Conservation (phyloP, 2,113 vertebrate genomes). For the Lontra canadensis region DNA sequence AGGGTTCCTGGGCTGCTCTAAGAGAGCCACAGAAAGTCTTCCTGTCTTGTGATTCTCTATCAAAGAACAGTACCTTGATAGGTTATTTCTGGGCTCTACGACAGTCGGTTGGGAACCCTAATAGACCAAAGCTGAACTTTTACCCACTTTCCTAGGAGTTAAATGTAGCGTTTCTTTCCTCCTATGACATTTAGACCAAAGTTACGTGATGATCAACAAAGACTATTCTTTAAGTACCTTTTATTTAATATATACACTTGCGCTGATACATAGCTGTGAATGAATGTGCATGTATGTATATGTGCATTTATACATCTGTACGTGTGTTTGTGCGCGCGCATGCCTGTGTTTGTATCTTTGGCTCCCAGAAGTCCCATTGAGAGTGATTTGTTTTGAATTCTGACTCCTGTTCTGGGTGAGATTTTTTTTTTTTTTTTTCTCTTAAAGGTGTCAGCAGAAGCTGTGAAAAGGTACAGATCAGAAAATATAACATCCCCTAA, state of each 20-base stretch:
- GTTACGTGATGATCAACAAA: not conserved
- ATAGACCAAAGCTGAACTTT: not conserved
- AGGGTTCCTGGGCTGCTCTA: not conserved
- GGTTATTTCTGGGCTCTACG: not conserved
- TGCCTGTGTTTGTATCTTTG: conserved; percentile 19
- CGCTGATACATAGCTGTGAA: too few species aligned
- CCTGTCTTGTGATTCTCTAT: not conserved
- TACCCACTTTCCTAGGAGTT: not conserved
- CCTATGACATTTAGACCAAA: not conserved
- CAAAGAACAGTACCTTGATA: not conserved
- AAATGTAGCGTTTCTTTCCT: not conserved
- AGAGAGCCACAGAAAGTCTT: not conserved
- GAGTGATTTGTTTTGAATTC: conserved; percentile 68
- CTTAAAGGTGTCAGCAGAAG: conserved; percentile 62
- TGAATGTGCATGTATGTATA: not conserved
- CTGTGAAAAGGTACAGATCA: conserved; percentile 66
- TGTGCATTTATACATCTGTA: too few species aligned
- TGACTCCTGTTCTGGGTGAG: conserved; percentile 46
- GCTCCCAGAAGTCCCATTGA: conserved; percentile 40
- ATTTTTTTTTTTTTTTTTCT: conserved; percentile 66
- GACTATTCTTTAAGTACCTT: not conserved
- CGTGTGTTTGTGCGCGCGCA: rapidly evolving
- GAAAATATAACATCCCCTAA: conserved; percentile 52
- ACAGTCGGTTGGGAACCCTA: not conserved
- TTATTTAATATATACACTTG: not conserved